phyloP scores from a whole-genome alignment of 2,888 invertebrate genomes.

The Dromius quadrimaculatus region DNA sequence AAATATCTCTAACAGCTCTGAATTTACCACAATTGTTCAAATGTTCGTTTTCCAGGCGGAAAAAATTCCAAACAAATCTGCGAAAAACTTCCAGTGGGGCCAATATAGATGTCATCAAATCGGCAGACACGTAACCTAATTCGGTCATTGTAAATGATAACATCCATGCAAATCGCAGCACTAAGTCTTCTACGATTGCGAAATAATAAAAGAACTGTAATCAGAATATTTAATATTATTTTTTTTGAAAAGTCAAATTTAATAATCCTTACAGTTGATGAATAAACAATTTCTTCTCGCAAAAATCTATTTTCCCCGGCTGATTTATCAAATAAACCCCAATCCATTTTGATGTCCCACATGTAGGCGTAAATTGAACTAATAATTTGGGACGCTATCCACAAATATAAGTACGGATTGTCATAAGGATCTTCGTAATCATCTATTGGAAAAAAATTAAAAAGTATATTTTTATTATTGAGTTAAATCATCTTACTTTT shows the following conservation, averaged over 20 bases:
- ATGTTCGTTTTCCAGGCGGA: conserved; percentile 90
- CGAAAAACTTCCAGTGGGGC: conserved; percentile 78
- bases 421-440: conserved; percentile 67
- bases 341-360: conserved; percentile 93
- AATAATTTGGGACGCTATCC: conserved; percentile 76
- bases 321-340: conserved; percentile 83
- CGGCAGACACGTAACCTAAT: conserved; percentile 73
- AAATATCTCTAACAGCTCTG: conserved; percentile 88
- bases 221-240: neutral
- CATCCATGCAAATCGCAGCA: conserved; percentile 84
- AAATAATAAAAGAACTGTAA: conserved; percentile 73
- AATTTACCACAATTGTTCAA: conserved; percentile 91
- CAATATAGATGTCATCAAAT: conserved; percentile 76
- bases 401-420: conserved; percentile 78
- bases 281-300: conserved; percentile 84
- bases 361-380: conserved; percentile 84
- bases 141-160: conserved; percentile 78
- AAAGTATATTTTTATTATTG: neutral
- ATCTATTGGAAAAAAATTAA: conserved; percentile 61
- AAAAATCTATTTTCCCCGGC: conserved; percentile 82
- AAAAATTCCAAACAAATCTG: conserved; percentile 88
- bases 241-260: neutral
- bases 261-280: conserved; percentile 72
- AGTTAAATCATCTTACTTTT: conserved; percentile 59
- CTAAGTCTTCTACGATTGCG: conserved; percentile 83